Evolutionary conservation across 2,888 invertebrate genomes (phyloP), one percentile per base, ranked within the genome.

Genomic region (Holacanthella duospinosa): DNA sequence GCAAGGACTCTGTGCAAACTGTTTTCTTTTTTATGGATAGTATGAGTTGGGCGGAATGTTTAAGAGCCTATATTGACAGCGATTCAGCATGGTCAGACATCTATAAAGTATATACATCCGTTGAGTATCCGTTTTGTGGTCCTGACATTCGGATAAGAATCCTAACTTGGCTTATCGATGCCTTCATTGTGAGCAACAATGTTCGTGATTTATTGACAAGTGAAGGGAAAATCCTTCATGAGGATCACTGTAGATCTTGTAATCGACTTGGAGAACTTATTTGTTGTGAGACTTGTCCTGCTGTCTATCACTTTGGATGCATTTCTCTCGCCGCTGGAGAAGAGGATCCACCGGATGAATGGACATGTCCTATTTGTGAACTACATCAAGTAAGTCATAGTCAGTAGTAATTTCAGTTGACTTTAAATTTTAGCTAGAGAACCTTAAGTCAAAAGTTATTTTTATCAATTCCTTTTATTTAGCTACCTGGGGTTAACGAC

Each of bases 211-310:
- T 64, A 27, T 65, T 73, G 43, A 54, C 65, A 63, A 66, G 76
- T 76, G 56, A 75, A 82, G 87, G 84, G 75, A 88, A 89, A 73
- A 89, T 91, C 79, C 88, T 88, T 76, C 92, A 93, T 78, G 93
- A 93, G 78, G 93, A 93, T 78, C 92, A 93, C 77, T 93, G 93
- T 75, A 82, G 93, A 68, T 87, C 89, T 28, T 94, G 94, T 75
- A 93, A 93, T 78, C 86, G 92, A 65, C 80, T 93, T 63, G 99
- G 97, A 28, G 95, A 96, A 77, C 81, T 99, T 59, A 79, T 99
- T 16, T 96, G 96, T 77, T 99, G 99, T 79, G 97, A 97, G 79
- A 93, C 93, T 2, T 99, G 99, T 76, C 93, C 97, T 25, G 97
- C 97, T 29, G 95, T 96, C 26, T 99, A 93, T 78, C 99, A 99